Evolutionary conservation across 2,113 vertebrate genomes (phyloP), one percentile per base, ranked within the genome.

Genomic region (Tursiops truncatus): DNA sequence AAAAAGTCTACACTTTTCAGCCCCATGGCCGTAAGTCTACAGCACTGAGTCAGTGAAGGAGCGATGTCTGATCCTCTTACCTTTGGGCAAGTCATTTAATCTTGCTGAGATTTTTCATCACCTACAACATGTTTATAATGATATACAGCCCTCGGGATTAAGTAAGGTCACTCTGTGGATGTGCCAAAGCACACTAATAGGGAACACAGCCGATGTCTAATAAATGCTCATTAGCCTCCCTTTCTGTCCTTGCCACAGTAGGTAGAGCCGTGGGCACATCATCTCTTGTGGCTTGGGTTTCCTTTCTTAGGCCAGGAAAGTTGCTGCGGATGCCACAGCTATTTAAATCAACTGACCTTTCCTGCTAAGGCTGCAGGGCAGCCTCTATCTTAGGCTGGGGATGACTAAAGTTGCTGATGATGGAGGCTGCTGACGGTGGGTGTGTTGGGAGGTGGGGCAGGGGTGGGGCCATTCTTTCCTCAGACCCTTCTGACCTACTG

Each of bases 321-420:
- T 96, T 84, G 74, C 47, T 26, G 53, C 31, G 26, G 68, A n/a
- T 36, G 70, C 77, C 60, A 73, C 41, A 83, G 97, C 97, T 98
- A 98, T 98, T 98, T 97, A 96, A 96, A 62, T 95, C 94, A 62
- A 94, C 65, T 98, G 98, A 97, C 97, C 97, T 98, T 98, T 97
- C 91, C 94, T 92, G 81, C 68, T 82, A 44, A 47, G 36, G 62
- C 91, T 91, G 50, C 91, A 44, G 63, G 91, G 47, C 65, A 94
- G 21, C 91, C 77, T 95, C 97, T 97, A 94, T 97, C 96, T 98
- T 77, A 89, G 94, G 88, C 41, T 68, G 65, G 53, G 31, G 36
- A n/a, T 92, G 97, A 96, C 89, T 84, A 77, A 86, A 74, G 82
- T 62, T 95, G 74, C 73, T 63, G 86, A 67, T 74, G 89, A 90